Evolutionary conservation across 2,113 vertebrate genomes (phyloP), one percentile per base, ranked within the genome.

Genomic region (Oryzias curvinotus): DNA sequence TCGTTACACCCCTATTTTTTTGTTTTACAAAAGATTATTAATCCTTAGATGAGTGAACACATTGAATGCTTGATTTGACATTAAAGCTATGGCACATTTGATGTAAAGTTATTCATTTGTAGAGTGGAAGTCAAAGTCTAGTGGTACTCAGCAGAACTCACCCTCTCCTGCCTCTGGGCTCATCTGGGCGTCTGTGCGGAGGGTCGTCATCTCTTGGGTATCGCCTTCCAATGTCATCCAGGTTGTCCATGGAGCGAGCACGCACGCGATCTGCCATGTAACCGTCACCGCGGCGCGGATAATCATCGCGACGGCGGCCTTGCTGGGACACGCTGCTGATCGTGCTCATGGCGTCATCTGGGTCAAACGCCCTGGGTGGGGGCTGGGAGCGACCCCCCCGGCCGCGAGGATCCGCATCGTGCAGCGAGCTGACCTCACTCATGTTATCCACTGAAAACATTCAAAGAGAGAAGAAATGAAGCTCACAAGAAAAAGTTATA

Each of bases 341-440:
- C 53, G 92, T 84, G 80, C 92, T 94, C 87, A 93, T 93, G 64
- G 87, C 88, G 74, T 92, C 83, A 16, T 92, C 92, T 0, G 57
- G 57, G 49, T 95, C 94, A 1, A 85, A 90, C n/a, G 85, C 83
- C 0, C 87, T 93, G 63, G 85, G 69, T 4, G 93, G 93, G 3
- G 91, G 86, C 63, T 93, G 85, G 17, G 92, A 75, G 16, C 87
- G 80, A 52, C 89, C 77, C 41, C 61, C 80, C 0, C 88, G 81
- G 66, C 73, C 82, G 56, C 93, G 81, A 17, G 88, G 63, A 7
- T 92, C 92, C 49, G 83, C 52, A 0, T 96, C 94, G 0, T 97
- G 95, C 48, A 97, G 89, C 2, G 95, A 97, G 50, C 84, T 95
- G 55, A 97, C 89, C 80, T 95, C 94, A 44, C 90, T 97, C 93